These are phyloP conservation scores for Ophioninae sp. DNA, from an alignment of 2,888 invertebrate species.

Conservation along the genomic window DNA sequence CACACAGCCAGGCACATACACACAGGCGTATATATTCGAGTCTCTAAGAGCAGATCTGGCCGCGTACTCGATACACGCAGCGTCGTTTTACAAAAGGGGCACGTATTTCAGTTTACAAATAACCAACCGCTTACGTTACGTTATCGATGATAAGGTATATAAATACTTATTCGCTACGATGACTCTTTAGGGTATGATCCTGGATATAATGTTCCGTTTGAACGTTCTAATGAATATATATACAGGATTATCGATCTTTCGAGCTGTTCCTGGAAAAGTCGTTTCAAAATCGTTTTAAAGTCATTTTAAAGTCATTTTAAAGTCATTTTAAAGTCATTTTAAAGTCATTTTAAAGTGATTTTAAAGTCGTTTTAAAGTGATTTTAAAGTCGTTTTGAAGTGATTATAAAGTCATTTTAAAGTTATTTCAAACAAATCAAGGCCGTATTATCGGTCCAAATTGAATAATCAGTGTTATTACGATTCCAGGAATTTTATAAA, in stretches of 20 bases:
- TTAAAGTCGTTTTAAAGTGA: too few relatives aligned
- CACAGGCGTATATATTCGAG: slow-evolving; percentile 14
- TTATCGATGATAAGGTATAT: slow-evolving; percentile 58
- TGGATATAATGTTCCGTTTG: slow-evolving; percentile 17
- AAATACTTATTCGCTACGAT: slow-evolving; percentile 61
- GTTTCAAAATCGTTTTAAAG: too few relatives aligned
- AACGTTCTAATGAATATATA: neutral
- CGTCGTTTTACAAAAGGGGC: slow-evolving; percentile 57
- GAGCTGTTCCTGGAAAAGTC: too few relatives aligned
- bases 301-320: too few relatives aligned
- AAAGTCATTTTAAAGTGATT: too few relatives aligned
- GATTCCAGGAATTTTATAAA: too few relatives aligned
- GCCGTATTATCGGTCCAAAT: too few relatives aligned
- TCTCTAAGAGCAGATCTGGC: slow-evolving; percentile 45
- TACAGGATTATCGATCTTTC: neutral
- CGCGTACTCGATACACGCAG: slow-evolving; percentile 45
- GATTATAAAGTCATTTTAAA: too few relatives aligned
- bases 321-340: too few relatives aligned
- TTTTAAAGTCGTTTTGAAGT: too few relatives aligned
- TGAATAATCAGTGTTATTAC: too few relatives aligned
- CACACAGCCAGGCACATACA: neutral
- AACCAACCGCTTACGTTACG: slow-evolving; percentile 53
- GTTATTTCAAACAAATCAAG: too few relatives aligned
- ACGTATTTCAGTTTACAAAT: slow-evolving; percentile 53
- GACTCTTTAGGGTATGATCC: slow-evolving; percentile 55